These are phyloP conservation scores for Laterallus jamaicensis DNA, from an alignment of 2,113 vertebrate genomes.

Conservation along the genomic window DNA sequence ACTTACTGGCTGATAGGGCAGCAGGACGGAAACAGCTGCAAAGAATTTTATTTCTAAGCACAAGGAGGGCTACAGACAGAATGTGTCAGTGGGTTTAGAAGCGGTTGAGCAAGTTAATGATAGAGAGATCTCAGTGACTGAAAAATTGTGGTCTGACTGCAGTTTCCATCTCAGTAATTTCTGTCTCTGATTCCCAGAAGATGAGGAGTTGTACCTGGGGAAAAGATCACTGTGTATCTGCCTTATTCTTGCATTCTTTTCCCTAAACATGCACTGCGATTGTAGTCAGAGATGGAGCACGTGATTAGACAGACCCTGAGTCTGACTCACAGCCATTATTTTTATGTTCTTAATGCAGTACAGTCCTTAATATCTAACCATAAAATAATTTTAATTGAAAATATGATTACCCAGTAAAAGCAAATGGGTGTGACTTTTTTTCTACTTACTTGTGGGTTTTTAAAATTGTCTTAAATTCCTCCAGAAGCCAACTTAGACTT, in stretches of 20 bases:
- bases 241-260: not conserved
- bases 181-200: conserved; percentile 2
- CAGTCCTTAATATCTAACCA: not conserved
- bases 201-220: not conserved
- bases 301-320: not conserved
- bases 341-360: not conserved
- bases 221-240: not conserved
- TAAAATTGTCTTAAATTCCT: not conserved
- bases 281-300: not conserved
- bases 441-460: conserved; percentile 39
- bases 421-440: not conserved
- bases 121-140: not conserved
- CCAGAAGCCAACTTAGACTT: conserved; percentile 20
- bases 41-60: not conserved
- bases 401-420: not conserved
- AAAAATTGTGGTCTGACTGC: not conserved
- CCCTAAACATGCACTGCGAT: not conserved
- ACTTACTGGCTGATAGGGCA: not conserved
- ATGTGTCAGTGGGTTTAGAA: not conserved
- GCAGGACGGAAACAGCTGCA: not conserved
- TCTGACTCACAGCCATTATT: not conserved
- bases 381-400: conserved; percentile 50
- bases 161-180: not conserved
- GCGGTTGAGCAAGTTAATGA: not conserved
- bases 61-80: not conserved